Percentiles rank a stretch among this genome's conserved stretches.
Evolutionary conservation across 2,888 invertebrate species (phyloP).

Genomic region (Drosophila putrida): DNA sequence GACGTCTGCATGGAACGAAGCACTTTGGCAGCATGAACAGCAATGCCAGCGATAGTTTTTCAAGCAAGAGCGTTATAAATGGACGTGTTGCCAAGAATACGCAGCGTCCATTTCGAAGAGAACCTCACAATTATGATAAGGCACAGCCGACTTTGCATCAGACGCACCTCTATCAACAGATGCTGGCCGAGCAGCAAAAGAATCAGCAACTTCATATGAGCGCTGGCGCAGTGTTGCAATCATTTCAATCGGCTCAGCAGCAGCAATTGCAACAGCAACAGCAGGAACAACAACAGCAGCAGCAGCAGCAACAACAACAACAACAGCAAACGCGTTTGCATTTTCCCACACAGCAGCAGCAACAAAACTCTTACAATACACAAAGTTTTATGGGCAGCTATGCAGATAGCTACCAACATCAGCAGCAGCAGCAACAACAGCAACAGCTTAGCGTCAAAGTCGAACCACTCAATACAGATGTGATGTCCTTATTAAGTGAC

Average conservation of each 20-base stretch:
- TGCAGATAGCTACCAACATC: constrained; percentile 58
- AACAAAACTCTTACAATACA: constrained; percentile 52
- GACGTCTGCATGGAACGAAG: constrained; percentile 58
- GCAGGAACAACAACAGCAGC: constrained; percentile 50
- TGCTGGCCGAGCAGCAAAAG: constrained; percentile 84
- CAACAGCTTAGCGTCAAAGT: constrained; percentile 81
- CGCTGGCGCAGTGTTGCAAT: constrained; percentile 61
- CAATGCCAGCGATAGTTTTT: constrained; percentile 58
- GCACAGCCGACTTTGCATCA: constrained; percentile 85
- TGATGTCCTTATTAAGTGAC: constrained; percentile 76
- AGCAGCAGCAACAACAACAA: constrained; percentile 38
- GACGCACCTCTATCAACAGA: constrained; percentile 85
- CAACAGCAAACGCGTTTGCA: constrained; percentile 29
- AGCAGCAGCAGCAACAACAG: constrained; percentile 45
- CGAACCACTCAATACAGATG: constrained; percentile 77
- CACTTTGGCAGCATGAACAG: constrained; percentile 63
- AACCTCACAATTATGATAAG: constrained; percentile 86
- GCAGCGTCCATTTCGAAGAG: constrained; percentile 82
- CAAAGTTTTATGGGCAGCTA: constrained; percentile 60
- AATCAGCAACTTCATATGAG: constrained; percentile 75
- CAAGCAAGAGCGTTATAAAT: constrained; percentile 82
- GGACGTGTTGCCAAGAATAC: constrained; percentile 84
- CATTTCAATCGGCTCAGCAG: constrained; percentile 70
- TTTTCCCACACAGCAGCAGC: constrained; percentile 57
- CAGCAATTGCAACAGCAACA: constrained; percentile 78